Base-by-base conservation (phyloP, 2,888 invertebrate species). In the Nymphalis urticae region DNA sequence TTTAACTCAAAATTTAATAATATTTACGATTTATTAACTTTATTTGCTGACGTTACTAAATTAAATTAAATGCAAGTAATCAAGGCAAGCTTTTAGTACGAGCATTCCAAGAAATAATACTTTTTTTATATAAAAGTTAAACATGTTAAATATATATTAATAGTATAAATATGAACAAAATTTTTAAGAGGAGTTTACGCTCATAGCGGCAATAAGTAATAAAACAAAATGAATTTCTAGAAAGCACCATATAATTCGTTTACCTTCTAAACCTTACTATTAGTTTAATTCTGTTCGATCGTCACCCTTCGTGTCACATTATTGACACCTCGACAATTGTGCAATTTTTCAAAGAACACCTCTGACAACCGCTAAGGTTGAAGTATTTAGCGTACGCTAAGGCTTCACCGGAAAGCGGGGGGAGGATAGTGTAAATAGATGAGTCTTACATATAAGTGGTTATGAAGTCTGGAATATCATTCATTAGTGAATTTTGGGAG, bases 341-440 rank as follows among this genome's bases (percentile, higher is more conserved):
- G 92, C 88, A 92, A 92, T 90, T 89, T 89, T 87, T 79, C 82
- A 83, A 89, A 87, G 89, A 90, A 89, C 84, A 88, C 84, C 87
- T 87, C 88, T 84, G 85, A 83, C 85, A 85, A 85, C 82, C 83
- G 90, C 81, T 92, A 92, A 92, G 92, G 92, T 90, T 92, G 91
- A 92, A 92, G 85, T 87, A 88, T 89, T 92, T 92, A 92, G 92
- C 92, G 85, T 82, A 80, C 82, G 83, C 84, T 86, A 85, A 88
- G 86, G 86, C 83, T 84, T 82, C 85, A 83, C 83, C 85, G 86
- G 85, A 85, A 85, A 82, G 90, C 86, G 92, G 90, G 90, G 92
- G 92, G 90, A 87, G 88, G 85, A 80, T 87, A 90, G 85, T 88
- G 92, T 86, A 90, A 92, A 92, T 91, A 92, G 85, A 86, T 89